Evolutionary conservation across 2,113 vertebrate genomes (phyloP).

Genomic region (Pelobates fuscus): DNA sequence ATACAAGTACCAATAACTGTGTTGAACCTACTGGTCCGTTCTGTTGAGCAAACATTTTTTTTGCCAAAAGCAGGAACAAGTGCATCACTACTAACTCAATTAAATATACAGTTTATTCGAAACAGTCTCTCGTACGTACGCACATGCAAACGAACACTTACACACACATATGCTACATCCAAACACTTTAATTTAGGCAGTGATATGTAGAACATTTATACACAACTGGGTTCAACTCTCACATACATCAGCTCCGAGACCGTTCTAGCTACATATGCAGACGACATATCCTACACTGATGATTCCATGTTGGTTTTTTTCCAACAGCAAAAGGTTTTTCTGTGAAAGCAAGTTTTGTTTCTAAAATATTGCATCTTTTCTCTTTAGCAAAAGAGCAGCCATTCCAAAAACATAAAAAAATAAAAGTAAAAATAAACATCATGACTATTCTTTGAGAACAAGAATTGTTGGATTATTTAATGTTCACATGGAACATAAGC

Average conservation of each 20-base stretch:
- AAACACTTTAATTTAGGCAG: constrained; percentile 55
- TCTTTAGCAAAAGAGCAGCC: constrained; percentile 59
- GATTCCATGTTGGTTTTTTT: neutral
- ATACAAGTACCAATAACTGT: constrained; percentile 64
- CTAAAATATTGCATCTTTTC: constrained; percentile 58
- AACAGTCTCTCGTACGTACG: neutral
- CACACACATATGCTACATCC: constrained; percentile 43
- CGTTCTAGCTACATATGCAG: constrained; percentile 54
- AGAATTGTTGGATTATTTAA: constrained; percentile 5
- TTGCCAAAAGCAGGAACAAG: constrained; percentile 26
- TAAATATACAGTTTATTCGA: constrained; percentile 7
- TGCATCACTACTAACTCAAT: constrained; percentile 7
- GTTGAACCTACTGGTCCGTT: constrained; percentile 54
- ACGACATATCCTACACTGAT: constrained; percentile 18
- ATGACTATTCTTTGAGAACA: constrained; percentile 58
- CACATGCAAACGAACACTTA: constrained; percentile 15
- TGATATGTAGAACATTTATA: constrained; percentile 34
- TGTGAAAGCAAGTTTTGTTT: constrained; percentile 12
- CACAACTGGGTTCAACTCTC: constrained; percentile 60
- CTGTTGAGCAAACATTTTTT: neutral
- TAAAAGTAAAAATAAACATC: too few species aligned
- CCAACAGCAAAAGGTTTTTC: constrained; percentile 16
- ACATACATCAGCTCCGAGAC: neutral
- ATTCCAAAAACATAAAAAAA: constrained; percentile 59
- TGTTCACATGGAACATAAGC: neutral